Percentiles rank a stretch among this genome's conserved stretches.
Conservation (phyloP, 2,113 vertebrate species). For the Apteryx mantelli region DNA sequence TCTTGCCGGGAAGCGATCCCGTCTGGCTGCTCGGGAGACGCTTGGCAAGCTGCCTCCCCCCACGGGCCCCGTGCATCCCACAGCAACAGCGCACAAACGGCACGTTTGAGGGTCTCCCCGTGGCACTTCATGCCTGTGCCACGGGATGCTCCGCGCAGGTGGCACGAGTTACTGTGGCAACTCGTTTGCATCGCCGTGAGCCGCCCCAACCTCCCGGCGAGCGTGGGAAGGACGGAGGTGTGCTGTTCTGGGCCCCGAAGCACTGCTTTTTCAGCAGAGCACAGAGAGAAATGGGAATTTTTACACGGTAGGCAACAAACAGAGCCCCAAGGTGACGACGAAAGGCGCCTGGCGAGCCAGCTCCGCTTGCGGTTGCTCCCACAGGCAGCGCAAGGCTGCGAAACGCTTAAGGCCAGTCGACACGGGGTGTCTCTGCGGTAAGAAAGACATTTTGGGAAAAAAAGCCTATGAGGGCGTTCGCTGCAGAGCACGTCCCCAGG, state of each 20-base stretch:
- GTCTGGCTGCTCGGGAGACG: not conserved
- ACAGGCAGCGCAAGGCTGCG: not conserved
- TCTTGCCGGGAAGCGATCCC: not conserved
- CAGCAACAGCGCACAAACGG: accelerated
- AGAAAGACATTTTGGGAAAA: not conserved
- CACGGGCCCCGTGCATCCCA: not conserved
- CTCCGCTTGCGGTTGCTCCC: not conserved
- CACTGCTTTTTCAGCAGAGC: not conserved
- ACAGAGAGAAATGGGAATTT: not conserved
- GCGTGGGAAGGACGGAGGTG: accelerated
- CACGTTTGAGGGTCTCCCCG: not conserved
- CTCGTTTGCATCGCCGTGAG: not conserved
- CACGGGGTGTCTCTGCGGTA: not conserved
- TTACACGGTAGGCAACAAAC: not conserved
- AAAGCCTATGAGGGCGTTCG: not conserved
- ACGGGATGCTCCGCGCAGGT: not conserved
- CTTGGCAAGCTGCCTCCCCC: too few species aligned
- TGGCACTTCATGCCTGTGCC: not conserved
- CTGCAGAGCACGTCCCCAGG: not conserved
- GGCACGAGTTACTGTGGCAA: not conserved
- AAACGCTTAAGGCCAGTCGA: accelerated
- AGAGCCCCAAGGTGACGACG: not conserved
- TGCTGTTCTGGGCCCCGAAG: too few species aligned
- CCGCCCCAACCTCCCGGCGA: too few species aligned
- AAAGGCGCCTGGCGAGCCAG: not conserved